Evolutionary conservation across 1,140 invertebrate genomes (phyloP), one percentile per base, ranked within the genome.

Genomic region (Helicorthomorpha holstii): DNA sequence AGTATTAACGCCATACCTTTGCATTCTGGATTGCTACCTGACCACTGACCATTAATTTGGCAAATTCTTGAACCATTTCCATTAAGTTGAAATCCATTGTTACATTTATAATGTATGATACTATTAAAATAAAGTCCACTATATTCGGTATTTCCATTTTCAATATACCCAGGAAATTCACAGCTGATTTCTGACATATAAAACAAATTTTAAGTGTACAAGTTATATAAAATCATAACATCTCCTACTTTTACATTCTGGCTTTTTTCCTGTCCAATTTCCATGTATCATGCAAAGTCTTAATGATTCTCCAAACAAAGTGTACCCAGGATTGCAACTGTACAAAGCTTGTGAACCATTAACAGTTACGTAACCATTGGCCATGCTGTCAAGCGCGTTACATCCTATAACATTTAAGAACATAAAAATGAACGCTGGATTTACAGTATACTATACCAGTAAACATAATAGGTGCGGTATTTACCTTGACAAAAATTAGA

Each of bases 161-260:
- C 60, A 23, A 80, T 64, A 53, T 67, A 70, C n/a, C 72, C 74
- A 1, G 78, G 78, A 56, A 68, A 72, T 1, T 73, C 72, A 60
- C 78, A 81, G 26, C 66, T 69, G 4, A 71, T 61, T 54, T 64
- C 69, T 72, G 49, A 21, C 42, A 22, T 51, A 50, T 19, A 1
- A 46, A 49, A 29, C 16, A 24, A 12, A 46, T 19, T 25, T 24
- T 3, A 7, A 1, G n/a, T 49, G 22, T 23, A 3, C 24, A 2
- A 44, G 19, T 25, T 44, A 2, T 53, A 16, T n/a, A 22, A n/a
- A n/a, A 23, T 1, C 23, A 26, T 43, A 54, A 29, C 23, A 47
- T 50, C 51, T 67, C 73, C 71, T 68, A 80, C 78, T 69, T 60
- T 60, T 59, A 66, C 61, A 69, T 14, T 56, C 42, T 21, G 69